These are phyloP conservation scores for Eumacrocentrus americanus DNA, from an alignment of 2,888 invertebrate species.

Conservation along the genomic window DNA sequence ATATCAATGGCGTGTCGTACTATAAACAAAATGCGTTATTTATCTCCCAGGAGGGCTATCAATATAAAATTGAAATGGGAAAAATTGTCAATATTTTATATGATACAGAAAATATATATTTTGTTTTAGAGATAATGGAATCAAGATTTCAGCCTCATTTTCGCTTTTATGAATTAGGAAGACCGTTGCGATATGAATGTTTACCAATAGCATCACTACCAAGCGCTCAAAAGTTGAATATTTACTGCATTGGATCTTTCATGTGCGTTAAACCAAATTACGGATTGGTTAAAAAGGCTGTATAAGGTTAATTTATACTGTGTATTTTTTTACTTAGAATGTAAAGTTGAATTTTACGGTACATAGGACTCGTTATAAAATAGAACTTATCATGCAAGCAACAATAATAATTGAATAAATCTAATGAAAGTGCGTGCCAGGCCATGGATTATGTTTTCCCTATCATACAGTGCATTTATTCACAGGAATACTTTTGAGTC, in stretches of 20 bases:
- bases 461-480: too few relatives aligned
- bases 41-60: constrained; percentile 23
- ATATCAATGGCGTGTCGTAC: constrained; percentile 17
- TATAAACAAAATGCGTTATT: constrained; percentile 22
- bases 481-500: too few relatives aligned
- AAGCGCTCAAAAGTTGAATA: constrained; percentile 26
- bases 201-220: constrained; percentile 16
- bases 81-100: constrained; percentile 17
- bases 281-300: constrained; percentile 26
- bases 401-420: too few relatives aligned
- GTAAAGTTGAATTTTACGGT: too few relatives aligned
- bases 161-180: constrained; percentile 23
- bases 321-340: too few relatives aligned
- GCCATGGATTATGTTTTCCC: too few relatives aligned
- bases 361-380: too few relatives aligned
- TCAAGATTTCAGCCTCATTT: constrained; percentile 21
- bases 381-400: too few relatives aligned
- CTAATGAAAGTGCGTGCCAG: too few relatives aligned
- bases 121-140: constrained; percentile 25
- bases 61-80: constrained; percentile 22
- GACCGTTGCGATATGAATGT: constrained; percentile 19
- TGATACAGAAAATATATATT: constrained; percentile 23
- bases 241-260: constrained; percentile 18
- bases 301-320: too few relatives aligned
- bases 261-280: constrained; percentile 29